Percentiles rank a stretch among this genome's conserved stretches.
Evolutionary conservation across 2,113 vertebrate species (phyloP).

Genomic region (Megaceryle torquata): DNA sequence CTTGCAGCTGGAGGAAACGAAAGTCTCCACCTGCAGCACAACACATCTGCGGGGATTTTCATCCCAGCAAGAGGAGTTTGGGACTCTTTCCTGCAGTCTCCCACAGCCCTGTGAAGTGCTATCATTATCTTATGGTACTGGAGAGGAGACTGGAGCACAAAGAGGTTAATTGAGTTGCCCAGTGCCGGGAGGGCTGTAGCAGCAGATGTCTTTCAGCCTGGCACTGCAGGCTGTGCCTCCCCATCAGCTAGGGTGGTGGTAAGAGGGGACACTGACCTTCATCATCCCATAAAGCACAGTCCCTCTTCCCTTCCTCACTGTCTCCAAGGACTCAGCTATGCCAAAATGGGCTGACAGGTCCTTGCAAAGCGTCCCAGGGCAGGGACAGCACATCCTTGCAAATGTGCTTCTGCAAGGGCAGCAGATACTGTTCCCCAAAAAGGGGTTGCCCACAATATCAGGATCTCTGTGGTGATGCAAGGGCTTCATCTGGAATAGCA

Average conservation of each 20-base stretch:
- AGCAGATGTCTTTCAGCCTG: background rate
- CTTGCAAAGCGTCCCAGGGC: background rate
- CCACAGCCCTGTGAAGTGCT: background rate
- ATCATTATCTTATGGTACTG: background rate
- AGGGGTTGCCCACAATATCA: background rate
- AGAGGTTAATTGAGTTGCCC: conserved; percentile 51
- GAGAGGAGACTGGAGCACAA: background rate
- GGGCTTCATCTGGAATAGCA: background rate
- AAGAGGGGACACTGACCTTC: background rate
- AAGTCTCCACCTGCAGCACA: background rate
- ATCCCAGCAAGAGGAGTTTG: background rate
- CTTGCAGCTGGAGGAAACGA: background rate
- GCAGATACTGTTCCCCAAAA: background rate
- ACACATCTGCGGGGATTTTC: background rate
- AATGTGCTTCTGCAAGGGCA: background rate
- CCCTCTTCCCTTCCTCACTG: background rate
- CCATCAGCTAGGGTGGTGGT: background rate
- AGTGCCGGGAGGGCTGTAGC: background rate
- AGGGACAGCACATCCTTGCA: background rate
- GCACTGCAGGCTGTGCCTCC: background rate
- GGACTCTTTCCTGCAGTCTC: background rate
- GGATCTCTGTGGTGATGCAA: background rate
- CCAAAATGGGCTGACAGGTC: background rate
- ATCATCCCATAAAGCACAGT: background rate
- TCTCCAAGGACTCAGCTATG: background rate